Base-by-base conservation (phyloP, 2,797 vertebrate species). In the Podarcis siculus region DNA sequence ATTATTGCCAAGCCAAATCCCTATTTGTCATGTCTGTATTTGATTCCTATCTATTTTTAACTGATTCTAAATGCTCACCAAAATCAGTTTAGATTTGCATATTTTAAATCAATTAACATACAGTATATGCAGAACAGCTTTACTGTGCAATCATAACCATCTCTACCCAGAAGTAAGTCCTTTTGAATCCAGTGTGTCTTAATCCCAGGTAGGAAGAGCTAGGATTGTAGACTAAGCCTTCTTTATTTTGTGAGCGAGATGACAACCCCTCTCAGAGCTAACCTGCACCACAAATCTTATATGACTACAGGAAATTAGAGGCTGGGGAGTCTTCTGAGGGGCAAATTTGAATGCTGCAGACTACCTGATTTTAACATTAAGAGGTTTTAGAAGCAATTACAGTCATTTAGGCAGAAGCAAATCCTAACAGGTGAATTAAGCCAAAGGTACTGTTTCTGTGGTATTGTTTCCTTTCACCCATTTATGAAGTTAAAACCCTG, bases 371-470 rank as follows among this genome's bases (percentile, higher is more conserved):
- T 79, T 81, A 76, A 71, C 30, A 87, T 89, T 10, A 89, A 73
- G 30, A 37, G 15, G 13, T 35, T 19, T 73, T 73, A 73, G 72
- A 73, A 8, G 19, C 7, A 7, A n/a, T 42, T 42, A n/a, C 19
- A 8, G 23, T 55, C 88, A 93, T 89, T 5, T n/a, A 37, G 79
- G 85, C 9, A 17, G 77, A 81, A 93, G 90, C 55, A 79, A 5
- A 5, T 5, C 30, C 67, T 85, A 77, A 32, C 23, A 81, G 84
- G 58, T 0, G 0, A 85, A 79, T 0, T 0, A 88, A 90, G 61
- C 35, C 5, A 79, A 32, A 32, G 85, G 32, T 72, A 67, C 8
- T 7, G 17, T 87, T 88, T 8, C 23, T 27, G 1, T 1, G 42
- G 49, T 58, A 71, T 73, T 0, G 32, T 30, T 37, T 92, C 87